Evolutionary conservation across 1,140 invertebrate species (phyloP), one percentile per base, ranked within the genome.

Genomic region (Wasmannia auropunctata): DNA sequence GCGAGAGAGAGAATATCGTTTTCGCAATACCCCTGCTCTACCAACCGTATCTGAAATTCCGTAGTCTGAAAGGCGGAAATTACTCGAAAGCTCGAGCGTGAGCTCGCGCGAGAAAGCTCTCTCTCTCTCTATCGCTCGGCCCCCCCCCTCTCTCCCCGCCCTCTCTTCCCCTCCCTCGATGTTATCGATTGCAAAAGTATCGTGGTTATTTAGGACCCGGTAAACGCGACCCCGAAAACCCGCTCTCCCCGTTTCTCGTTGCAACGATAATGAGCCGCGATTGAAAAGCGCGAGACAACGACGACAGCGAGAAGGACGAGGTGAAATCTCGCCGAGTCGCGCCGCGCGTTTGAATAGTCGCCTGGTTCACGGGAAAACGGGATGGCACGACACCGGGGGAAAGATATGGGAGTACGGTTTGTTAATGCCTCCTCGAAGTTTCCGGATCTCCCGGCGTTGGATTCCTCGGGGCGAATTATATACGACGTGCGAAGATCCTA

Each of bases 1-100:
- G n/a, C n/a, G n/a, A n/a, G n/a, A n/a, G n/a, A n/a, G n/a, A 65
- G 46, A 62, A 65, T 80, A 74, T 74, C 79, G 67, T 74, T 83
- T 69, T 80, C 43, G 65, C 54, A 58, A 34, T 19, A 54, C 7
- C 37, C 4, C 14, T 60, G 37, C 67, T 46, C 37, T 34, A n/a
- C 37, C 31, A 37, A 37, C 63, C 67, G 25, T 83, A 28, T 72
- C 67, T 74, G 67, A 83, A 72, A 83, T 72, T 74, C 28, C 40
- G 25, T 6, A n/a, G 25, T 34, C 51, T 28, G 79, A 83, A 83
- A 74, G 67, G 51, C 79, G 79, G 79, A 83, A 83, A 83, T 83
- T 72, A 83, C 67, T 72, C 51, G 67, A 58, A 60, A 34, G 51
- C 67, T 58, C 51, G 43, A 28, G 43, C n/a, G 40, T 22, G 75